Evolutionary conservation across 2,113 vertebrate genomes (phyloP), one percentile per base, ranked within the genome.

Genomic region (Engystomops pustulosus): DNA sequence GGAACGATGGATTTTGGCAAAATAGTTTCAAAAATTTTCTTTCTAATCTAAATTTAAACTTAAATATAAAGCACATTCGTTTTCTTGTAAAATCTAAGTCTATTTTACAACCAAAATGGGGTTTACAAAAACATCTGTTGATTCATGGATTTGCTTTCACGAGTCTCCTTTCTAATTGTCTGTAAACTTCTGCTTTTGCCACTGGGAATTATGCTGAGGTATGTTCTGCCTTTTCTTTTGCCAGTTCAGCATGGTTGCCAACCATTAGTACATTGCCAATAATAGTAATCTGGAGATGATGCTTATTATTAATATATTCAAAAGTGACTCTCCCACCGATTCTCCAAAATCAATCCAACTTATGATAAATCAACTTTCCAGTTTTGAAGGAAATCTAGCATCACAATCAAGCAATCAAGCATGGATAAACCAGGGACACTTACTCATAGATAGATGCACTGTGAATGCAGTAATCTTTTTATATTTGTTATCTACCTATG

Each of bases 141-240:
- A 60, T 60, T 34, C 25, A 23, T 67, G 62, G 30, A 67, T 67
- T 6, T 67, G 62, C 15, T 36, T 65, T 67, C 62, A 18, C 58
- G 30, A 60, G 23, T 67, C 36, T 47, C 18, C n/a, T 82, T 51
- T 79, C 67, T 71, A 67, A 47, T 80, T 87, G 81, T 2, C 60
- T 17, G 36, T 91, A 88, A 91, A 93, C 86, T 86, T 91, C 91
- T 90, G 89, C 89, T 91, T 75, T 87, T 89, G 86, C 88, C 89
- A 82, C 87, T 86, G 90, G 91, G 91, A 85, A 67, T 67, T 86
- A 90, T 90, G 90, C 80, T 0, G 91, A 93, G 92, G 93, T 93
- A 94, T 0, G 91, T 58, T 86, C 80, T 87, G 89, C 32, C 1
- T 69, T 41, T 18, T 70, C 68, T 23, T 11, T 6, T 12, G 68